Evolutionary conservation across 1,140 invertebrate species (phyloP).

Genomic region (Mylabris phalerata): DNA sequence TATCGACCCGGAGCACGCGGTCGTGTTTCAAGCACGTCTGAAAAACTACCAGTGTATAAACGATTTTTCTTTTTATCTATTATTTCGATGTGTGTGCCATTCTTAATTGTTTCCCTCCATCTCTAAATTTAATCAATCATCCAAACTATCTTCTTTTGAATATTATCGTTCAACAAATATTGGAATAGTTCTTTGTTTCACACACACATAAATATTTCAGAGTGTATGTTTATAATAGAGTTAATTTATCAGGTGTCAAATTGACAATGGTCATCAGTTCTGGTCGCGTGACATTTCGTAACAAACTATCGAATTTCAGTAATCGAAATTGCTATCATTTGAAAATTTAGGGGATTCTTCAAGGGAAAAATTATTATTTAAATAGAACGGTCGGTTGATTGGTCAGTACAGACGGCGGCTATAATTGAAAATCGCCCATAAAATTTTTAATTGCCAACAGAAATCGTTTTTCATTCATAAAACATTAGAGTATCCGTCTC

Average conservation of each 20-base stretch:
- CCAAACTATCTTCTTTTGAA: background rate
- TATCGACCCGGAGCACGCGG: conserved; percentile 16
- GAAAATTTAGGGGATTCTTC: no score
- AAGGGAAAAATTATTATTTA: no score
- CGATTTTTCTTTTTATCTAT: conserved; percentile 10
- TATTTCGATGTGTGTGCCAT: conserved; percentile 10
- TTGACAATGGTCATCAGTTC: conserved; percentile 27
- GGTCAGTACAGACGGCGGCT: background rate
- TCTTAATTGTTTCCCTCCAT: conserved; percentile 7
- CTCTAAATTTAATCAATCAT: no score
- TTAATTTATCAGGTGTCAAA: conserved; percentile 27
- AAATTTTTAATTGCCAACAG: background rate
- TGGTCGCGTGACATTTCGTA: conserved; percentile 24
- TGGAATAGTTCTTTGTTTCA: conserved; percentile 1
- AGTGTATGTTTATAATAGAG: conserved; percentile 12
- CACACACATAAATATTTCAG: background rate
- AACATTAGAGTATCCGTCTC: no score
- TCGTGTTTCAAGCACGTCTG: conserved; percentile 9
- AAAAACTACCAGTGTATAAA: conserved; percentile 7
- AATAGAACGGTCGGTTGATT: no score
- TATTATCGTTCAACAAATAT: background rate
- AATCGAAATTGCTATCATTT: no score
- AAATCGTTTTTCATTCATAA: no score
- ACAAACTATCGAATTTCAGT: conserved; percentile 6
- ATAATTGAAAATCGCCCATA: conserved; percentile 4